These are phyloP conservation scores for Myrmecobius fasciatus DNA, from an alignment of 2,113 vertebrate species.

Conservation along the genomic window DNA sequence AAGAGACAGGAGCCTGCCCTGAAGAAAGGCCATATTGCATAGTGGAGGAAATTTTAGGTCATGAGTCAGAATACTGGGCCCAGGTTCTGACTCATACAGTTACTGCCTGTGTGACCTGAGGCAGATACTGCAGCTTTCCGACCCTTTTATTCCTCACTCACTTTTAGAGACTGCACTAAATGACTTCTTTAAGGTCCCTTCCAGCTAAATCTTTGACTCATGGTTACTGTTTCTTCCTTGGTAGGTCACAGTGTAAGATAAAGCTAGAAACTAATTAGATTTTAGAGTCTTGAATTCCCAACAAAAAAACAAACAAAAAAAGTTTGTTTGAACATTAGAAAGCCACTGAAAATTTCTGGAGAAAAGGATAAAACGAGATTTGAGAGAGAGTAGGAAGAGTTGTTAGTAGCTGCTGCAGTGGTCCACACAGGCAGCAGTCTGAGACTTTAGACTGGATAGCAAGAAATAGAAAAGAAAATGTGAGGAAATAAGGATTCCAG, in stretches of 20 bases:
- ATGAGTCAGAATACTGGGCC: not conserved
- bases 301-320: not conserved
- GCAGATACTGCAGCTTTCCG: not conserved
- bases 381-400: not conserved
- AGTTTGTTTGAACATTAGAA: too few species aligned
- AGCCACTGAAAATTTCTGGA: not conserved
- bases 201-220: not conserved
- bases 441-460: too few species aligned
- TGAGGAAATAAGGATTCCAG: not conserved
- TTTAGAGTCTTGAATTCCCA: not conserved
- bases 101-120: not conserved
- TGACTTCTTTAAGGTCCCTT: not conserved
- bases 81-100: too few species aligned
- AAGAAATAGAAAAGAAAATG: not conserved
- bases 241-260: not conserved
- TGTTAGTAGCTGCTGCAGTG: too few species aligned
- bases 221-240: not conserved
- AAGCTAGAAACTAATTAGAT: not conserved
- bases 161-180: not conserved
- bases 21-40: not conserved
- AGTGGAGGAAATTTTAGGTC: not conserved
- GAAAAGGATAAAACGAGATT: not conserved
- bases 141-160: not conserved
- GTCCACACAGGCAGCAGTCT: too few species aligned
- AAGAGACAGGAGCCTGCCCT: not conserved